Base-by-base conservation (phyloP, 2,113 vertebrate species). In the Lepisosteus oculatus region DNA sequence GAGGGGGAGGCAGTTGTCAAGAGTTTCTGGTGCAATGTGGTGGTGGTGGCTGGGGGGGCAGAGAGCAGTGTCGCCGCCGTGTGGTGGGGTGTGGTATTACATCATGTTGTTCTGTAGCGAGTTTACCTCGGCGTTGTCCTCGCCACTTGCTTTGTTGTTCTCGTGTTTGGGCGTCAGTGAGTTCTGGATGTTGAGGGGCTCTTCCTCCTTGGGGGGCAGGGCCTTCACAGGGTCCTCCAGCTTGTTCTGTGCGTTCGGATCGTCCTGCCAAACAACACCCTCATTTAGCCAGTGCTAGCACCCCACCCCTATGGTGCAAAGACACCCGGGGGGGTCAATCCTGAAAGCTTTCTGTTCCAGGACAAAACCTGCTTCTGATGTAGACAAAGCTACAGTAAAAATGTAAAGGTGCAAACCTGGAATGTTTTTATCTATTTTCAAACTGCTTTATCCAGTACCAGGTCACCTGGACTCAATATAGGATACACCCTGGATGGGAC, bases 21-120 rank as follows among this genome's bases (percentile, higher is more conserved):
- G 8, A 59, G 68, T 69, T 67, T 69, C 78, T 84, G 85, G 81
- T 72, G 77, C 80, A 76, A 78, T 72, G 70, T 14, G 78, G 80
- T 73, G 77, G 67, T 79, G 76, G 84, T 79, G 75, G 80, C 79
- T 71, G 57, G 67, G 75, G 77, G 71, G 63, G 43, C 79, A 70
- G 81, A 79, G 75, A 79, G 75, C 69, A 79, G 67, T 43, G 59
- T 69, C 65, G 45, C 77, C 71, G 56, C 70, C 72, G 68, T 59
- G 66, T 17, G 65, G 57, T 56, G n/a, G 66, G 42, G 12, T 65
- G 67, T 47, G 69, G 51, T 8, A 69, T 92, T 89, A 98, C 87
- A 97, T 96, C 91, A 97, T 89, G 92, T 96, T 97, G 91, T 98
- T 99, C 93, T 97, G 96, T 78, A 97, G 92, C 74, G 95, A 97